Base-by-base conservation (phyloP, 2,888 invertebrate genomes). In the Agrotis clavis region DNA sequence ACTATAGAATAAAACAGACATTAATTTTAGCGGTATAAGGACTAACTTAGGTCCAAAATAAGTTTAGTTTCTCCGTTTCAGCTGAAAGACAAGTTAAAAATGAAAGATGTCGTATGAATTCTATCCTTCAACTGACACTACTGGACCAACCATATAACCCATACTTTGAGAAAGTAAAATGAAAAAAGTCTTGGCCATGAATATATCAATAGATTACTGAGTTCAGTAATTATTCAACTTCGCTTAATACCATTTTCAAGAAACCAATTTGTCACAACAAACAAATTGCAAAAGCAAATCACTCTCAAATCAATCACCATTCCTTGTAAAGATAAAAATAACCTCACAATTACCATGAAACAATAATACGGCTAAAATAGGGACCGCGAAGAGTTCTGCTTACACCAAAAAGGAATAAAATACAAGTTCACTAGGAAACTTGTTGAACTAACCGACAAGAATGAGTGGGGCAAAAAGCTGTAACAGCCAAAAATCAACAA, bases 401-500 rank as follows among this genome's bases (percentile, higher is more conserved):
- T 63, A 57, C 66, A 63, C 25, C 47, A 14, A 72, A 67, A 69
- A 65, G 68, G 67, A 62, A 67, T 59, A 64, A 68, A 75, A 73
- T 64, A 65, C 71, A 41, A 16, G 41, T 67, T 63, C 56, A 19
- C 47, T 47, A 21, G 16, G 50, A 64, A 61, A 75, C 67, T 51
- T 30, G 72, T 71, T 54, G 63, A 67, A 56, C 9, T 16, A 41
- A 73, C 74, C 63, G 74, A 65, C 68, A 69, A 62, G n/a, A 79
- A 53, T 47, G 21, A 82, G 60, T 51, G 54, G 13, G 0, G 64
- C 63, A 84, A 83, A 82, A 84, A 84, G 68, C 25, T 21, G 85
- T 45, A 41, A 47, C 75, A 35, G 47, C 76, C 85, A 69, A 84
- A 84, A 74, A 77, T 71, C 70, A 16, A 59, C 66, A 14, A 66